These are phyloP conservation scores for Heteronetta atricapilla DNA, from an alignment of 2,113 vertebrate species.

Conservation along the genomic window DNA sequence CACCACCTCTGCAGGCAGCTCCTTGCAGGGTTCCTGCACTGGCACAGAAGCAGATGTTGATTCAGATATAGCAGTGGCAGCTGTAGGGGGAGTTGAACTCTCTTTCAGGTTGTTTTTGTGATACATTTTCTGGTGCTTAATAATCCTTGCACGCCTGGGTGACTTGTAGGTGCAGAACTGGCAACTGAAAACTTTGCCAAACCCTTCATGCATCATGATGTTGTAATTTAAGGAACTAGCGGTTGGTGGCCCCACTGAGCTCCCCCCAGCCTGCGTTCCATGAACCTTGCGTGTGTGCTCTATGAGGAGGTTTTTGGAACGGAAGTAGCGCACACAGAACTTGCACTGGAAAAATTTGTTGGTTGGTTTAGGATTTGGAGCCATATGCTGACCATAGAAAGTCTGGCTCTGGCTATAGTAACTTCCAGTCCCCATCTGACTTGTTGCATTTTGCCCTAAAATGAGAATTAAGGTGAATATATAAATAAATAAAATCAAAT, in stretches of 20 bases:
- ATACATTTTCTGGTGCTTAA: conserved; percentile 97
- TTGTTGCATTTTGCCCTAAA: conserved; percentile 86
- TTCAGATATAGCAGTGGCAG: conserved; percentile 75
- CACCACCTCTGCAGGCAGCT: conserved; percentile 82
- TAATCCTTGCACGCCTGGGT: conserved; percentile 88
- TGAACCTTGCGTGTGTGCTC: conserved; percentile 96
- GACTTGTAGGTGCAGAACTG: conserved; percentile 97
- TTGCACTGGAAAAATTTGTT: conserved; percentile 97
- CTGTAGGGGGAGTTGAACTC: conserved; percentile 69
- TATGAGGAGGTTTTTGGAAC: conserved; percentile 94
- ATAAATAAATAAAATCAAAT: conserved; percentile 37
- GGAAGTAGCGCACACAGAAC: conserved; percentile 97
- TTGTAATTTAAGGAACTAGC: conserved; percentile 84
- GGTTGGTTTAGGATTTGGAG: conserved; percentile 82
- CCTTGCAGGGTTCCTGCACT: conserved; percentile 82
- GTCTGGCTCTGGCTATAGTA: conserved; percentile 84
- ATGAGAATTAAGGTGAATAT: conserved; percentile 62
- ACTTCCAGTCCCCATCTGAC: conserved; percentile 80
- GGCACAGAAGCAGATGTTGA: conserved; percentile 73
- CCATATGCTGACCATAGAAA: conserved; percentile 84
- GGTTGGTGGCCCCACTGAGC: conserved; percentile 68
- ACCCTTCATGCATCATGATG: conserved; percentile 86
- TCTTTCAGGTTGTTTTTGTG: conserved; percentile 85
- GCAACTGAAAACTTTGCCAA: conserved; percentile 94
- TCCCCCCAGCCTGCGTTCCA: conserved; percentile 81